Base-by-base conservation (phyloP, 2,797 vertebrate genomes). In the Morelia viridis region DNA sequence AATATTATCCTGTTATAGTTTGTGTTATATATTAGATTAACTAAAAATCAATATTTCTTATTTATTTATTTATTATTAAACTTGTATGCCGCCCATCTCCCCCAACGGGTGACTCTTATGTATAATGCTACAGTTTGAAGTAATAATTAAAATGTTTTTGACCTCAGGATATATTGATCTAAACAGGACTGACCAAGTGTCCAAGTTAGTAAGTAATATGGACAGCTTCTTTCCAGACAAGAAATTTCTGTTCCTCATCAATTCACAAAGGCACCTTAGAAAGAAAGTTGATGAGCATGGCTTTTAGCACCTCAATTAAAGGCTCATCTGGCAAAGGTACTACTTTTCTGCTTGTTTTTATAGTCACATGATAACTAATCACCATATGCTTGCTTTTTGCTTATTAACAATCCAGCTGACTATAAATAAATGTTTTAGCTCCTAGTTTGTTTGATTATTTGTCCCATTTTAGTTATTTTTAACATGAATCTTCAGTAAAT, bases 131-230 rank as follows among this genome's bases (percentile, higher is more conserved):
- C 50, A 50, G 50, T 50, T 50, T 50, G 50, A 50, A 90, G 28
- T 46, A 2, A 10, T 85, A 64, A 85, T 64, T 90, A 85, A 85
- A 84, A 85, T 13, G 50, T 64, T 90, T 90, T 60, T 85, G 60
- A 50, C 60, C 83, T 50, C 41, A 41, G 41, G 71, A 76, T 17
- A 76, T 41, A 17, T 89, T 56, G 28, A 46, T 85, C n/a, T 90
- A 90, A 76, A 90, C 61, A 85, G 85, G 28, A 46, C 28, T 50
- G 65, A 35, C 61, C 53, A 65, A 15, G 26, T 65, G 76, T 65
- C 41, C 15, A 46, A 85, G 62, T 62, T 90, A 64, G 50, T 3
- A 50, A 3, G 5, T 93, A 93, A 61, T 92, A 94, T 88, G 95
- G 89, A 31, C 7, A 58, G 93, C 85, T 95, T 60, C 15, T 68